These are phyloP conservation scores for Drosophila oshimai DNA, from an alignment of 1,140 invertebrate genomes.

Conservation along the genomic window DNA sequence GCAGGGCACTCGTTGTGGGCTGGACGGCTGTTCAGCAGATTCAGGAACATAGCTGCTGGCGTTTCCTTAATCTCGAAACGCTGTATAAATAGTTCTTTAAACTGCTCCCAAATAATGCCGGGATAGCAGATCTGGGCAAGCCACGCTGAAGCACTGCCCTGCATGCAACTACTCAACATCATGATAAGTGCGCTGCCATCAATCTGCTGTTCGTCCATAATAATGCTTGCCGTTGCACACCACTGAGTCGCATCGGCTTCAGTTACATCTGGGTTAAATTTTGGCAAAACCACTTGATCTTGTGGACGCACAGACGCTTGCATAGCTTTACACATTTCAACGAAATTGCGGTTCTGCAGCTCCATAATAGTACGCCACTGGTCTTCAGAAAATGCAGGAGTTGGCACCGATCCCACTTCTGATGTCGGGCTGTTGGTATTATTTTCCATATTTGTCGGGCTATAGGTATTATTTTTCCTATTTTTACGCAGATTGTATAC, in stretches of 20 bases:
- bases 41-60: conserved; percentile 4
- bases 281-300: background rate
- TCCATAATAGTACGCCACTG: background rate
- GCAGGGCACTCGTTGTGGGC: background rate
- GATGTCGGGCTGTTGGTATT: no score
- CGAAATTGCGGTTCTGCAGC: background rate
- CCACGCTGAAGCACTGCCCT: background rate
- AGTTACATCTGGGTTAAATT: background rate
- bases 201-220: conserved; percentile 1
- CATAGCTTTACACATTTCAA: conserved; percentile 9
- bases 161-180: conserved; percentile 3
- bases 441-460: no score
- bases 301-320: background rate
- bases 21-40: conserved; percentile 7
- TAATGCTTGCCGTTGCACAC: no score
- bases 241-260: no score
- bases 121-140: background rate
- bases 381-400: background rate
- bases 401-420: no score
- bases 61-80: conserved; percentile 1
- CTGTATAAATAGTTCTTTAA: conserved; percentile 2
- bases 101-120: background rate
- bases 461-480: no score
- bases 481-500: no score
- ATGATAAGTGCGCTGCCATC: background rate